A percentile compares a stretch with the other conserved stretches of the same genome.
Evolutionary conservation across 2,888 invertebrate genomes (phyloP).

Genomic region (Volucella inflata): DNA sequence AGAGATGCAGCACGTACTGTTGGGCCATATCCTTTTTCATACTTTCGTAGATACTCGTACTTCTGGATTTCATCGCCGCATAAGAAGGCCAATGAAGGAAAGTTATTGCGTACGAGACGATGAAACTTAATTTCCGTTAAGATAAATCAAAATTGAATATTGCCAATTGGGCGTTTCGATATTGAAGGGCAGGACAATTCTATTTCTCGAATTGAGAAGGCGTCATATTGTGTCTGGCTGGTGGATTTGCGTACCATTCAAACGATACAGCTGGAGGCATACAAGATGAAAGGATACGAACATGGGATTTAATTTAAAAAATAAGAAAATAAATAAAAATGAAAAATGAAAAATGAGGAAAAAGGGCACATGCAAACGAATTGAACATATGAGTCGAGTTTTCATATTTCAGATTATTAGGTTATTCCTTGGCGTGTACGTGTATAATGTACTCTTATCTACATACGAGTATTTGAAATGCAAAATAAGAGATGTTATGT

Average conservation of each 20-base stretch:
- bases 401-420: slow-evolving; percentile 13
- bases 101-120: slow-evolving; percentile 65
- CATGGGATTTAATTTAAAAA: slow-evolving; percentile 32
- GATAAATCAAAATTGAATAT: slow-evolving; percentile 74
- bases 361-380: not conserved
- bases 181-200: slow-evolving; percentile 29
- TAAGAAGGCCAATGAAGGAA: slow-evolving; percentile 69
- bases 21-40: not conserved
- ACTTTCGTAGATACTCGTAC: slow-evolving; percentile 20
- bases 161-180: slow-evolving; percentile 66
- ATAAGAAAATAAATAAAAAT: not conserved
- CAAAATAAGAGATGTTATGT: no score
- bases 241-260: not conserved
- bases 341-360: no score
- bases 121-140: slow-evolving; percentile 71
- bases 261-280: not conserved
- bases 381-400: slow-evolving; percentile 31
- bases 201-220: slow-evolving; percentile 9
- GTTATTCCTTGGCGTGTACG: not conserved
- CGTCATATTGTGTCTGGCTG: slow-evolving; percentile 23
- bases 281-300: slow-evolving; percentile 36
- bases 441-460: not conserved
- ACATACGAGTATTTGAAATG: no score
- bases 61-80: not conserved
- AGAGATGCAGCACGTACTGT: slow-evolving; percentile 19